A percentile compares a stretch with the other conserved stretches of the same genome.
phyloP scores from a whole-genome alignment of 1,140 invertebrate species.

The Vanessa atalanta region DNA sequence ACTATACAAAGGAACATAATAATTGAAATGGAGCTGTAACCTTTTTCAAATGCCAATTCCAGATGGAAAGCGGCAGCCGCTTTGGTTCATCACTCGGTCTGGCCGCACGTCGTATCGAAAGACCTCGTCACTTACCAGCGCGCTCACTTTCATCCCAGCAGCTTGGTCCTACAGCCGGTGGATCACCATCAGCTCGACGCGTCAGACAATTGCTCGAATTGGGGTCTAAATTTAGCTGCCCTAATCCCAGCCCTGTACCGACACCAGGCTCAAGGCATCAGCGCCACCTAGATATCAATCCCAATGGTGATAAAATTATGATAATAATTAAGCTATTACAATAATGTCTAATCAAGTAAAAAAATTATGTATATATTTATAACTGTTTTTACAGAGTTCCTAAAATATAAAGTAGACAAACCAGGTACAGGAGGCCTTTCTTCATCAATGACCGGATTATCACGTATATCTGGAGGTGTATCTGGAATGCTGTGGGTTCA shows the following conservation, averaged over 20 bases:
- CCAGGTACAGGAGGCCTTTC: slow-evolving; percentile 81
- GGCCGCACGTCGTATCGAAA: slow-evolving; percentile 78
- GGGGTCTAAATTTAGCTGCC: slow-evolving; percentile 81
- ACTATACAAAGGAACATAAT: neutral
- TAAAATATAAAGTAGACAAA: slow-evolving; percentile 95
- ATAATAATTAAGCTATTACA: neutral
- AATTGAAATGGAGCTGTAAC: neutral
- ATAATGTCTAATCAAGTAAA: neutral
- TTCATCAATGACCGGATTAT: slow-evolving; percentile 73
- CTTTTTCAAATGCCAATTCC: neutral
- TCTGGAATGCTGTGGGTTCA: slow-evolving; percentile 96
- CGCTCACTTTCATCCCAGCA: slow-evolving; percentile 86
- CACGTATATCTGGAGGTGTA: slow-evolving; percentile 82
- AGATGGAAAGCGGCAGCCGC: slow-evolving; percentile 83
- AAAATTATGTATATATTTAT: neutral
- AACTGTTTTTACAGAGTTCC: slow-evolving; percentile 85
- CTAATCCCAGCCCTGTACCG: slow-evolving; percentile 84
- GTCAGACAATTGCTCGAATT: slow-evolving; percentile 90
- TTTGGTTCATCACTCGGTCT: slow-evolving; percentile 82
- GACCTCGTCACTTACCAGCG: slow-evolving; percentile 80
- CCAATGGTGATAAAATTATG: slow-evolving; percentile 82
- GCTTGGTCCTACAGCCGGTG: slow-evolving; percentile 74
- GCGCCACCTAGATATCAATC: slow-evolving; percentile 92
- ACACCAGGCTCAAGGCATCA: slow-evolving; percentile 89
- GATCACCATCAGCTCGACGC: slow-evolving; percentile 87